Percentiles rank a stretch among this genome's conserved stretches.
These are phyloP conservation scores for Nibea albiflora DNA, from an alignment of 2,113 vertebrate species.

Conservation along the genomic window DNA sequence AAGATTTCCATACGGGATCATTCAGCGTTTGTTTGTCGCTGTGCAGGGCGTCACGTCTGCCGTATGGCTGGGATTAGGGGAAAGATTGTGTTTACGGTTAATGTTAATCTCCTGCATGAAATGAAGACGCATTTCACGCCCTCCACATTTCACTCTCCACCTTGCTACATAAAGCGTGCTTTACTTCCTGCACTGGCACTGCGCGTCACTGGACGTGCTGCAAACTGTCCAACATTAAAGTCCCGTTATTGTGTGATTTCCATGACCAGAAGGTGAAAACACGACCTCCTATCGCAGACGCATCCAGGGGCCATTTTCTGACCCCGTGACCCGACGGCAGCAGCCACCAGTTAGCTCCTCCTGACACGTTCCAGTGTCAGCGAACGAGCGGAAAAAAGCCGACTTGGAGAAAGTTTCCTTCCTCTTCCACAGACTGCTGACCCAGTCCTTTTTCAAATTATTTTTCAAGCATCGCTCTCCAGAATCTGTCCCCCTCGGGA, in stretches of 20 bases:
- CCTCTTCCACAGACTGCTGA: slow-evolving; percentile 43
- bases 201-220: too few species aligned
- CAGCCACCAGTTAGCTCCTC: neutral
- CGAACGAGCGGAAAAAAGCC: slow-evolving; percentile 4
- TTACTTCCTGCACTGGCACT: too few species aligned
- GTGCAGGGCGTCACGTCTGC: too few species aligned
- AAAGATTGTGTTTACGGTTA: neutral
- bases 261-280: neutral
- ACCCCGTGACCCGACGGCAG: neutral
- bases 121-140: neutral
- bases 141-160: neutral
- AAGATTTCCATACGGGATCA: neutral
- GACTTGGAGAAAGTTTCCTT: slow-evolving; percentile 30
- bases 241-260: too few species aligned
- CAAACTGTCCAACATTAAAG: too few species aligned
- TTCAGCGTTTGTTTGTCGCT: neutral
- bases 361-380: neutral
- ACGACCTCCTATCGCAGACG: too few species aligned
- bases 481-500: slow-evolving; percentile 12
- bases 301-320: neutral
- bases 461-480: slow-evolving; percentile 20
- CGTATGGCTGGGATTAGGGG: neutral
- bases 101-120: neutral
- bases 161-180: too few species aligned
- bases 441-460: slow-evolving; percentile 24